Base-by-base conservation (phyloP, 2,113 vertebrate species). In the Acrocephalus arundinaceus region DNA sequence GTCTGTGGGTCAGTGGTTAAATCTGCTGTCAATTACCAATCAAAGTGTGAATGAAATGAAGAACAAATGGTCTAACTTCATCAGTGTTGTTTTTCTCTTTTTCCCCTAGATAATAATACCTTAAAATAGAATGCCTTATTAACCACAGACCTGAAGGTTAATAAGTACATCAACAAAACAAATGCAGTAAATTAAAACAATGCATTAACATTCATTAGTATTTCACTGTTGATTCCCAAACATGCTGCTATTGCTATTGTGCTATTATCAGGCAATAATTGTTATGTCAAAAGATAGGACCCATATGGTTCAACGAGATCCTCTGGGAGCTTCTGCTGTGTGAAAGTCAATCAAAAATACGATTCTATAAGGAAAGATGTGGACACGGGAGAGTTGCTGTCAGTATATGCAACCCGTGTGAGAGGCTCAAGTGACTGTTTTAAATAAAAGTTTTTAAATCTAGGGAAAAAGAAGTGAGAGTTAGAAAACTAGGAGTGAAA, bases 161-260 rank as follows among this genome's bases (percentile, higher is more conserved):
- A 93, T 91, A 95, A 55, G 70, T 78, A 91, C 55, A 97, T 89
- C 73, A 91, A 80, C 93, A 95, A 96, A 97, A 96, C 81, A 95
- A 96, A 94, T 90, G 55, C 86, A 89, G 89, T 95, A 96, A 89
- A 96, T 97, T 96, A 95, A 93, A 96, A 85, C 72, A 89, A 93
- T 94, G 84, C 91, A 94, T 95, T 96, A 97, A 94, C 81, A 97
- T 91, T 94, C 85, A 95, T 96, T 96, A 97, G 93, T 94, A 97
- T 79, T 90, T 97, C 93, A 72, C 88, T 87, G 85, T 93, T 96
- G 92, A 93, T 96, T 93, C 95, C 87, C 94, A 95, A 96, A 73
- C 78, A 92, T 79, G 87, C 90, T 95, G 75, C 84, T 95, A 35
- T 93, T 91, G 85, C 92, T 94, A 91, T 79, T 75, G 86, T 83